These are phyloP conservation scores for Oceanodroma leucorhoa DNA, from an alignment of 2,797 vertebrate species.

Conservation along the genomic window DNA sequence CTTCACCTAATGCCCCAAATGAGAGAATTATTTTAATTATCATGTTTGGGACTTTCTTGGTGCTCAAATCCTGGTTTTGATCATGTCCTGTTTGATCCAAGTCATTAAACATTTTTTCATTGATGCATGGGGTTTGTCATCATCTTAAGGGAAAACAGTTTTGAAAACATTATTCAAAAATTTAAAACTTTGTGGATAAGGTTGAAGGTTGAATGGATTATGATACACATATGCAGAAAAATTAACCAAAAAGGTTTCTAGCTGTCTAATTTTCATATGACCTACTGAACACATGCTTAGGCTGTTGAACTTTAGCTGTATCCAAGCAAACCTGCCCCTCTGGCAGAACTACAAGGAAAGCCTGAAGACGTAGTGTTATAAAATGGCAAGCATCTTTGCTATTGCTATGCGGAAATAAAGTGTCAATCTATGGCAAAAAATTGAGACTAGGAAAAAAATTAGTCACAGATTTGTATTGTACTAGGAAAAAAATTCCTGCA, in stretches of 20 bases:
- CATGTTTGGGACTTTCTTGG: background rate
- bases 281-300: background rate
- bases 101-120: background rate
- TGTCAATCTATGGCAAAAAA: background rate
- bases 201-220: background rate
- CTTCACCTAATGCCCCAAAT: background rate
- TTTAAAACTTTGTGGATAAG: background rate
- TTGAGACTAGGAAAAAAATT: background rate
- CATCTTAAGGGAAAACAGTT: background rate
- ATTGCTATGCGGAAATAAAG: background rate
- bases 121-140: background rate
- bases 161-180: background rate
- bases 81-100: background rate
- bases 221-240: background rate
- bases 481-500: background rate
- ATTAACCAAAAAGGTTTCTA: background rate
- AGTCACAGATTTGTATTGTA: background rate
- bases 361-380: background rate
- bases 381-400: background rate
- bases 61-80: background rate
- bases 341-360: background rate
- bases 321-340: background rate
- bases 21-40: background rate
- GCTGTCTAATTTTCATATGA: background rate
- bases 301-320: background rate